Evolutionary conservation across 2,888 invertebrate species (phyloP).

Genomic region (Epirrita christyi): DNA sequence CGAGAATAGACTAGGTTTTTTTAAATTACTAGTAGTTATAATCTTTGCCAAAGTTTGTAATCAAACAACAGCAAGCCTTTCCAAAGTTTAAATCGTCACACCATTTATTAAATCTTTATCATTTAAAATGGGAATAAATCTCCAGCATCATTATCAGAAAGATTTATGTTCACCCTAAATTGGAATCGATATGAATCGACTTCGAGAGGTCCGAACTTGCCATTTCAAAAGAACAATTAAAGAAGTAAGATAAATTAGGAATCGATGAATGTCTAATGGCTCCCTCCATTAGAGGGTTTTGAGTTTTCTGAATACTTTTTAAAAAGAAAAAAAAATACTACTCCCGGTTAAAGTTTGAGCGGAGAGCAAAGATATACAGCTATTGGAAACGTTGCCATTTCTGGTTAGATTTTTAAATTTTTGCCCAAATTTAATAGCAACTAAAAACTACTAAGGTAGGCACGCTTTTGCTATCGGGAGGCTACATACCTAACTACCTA

Average conservation of each 20-base stretch:
- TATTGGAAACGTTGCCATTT: conserved; percentile 33
- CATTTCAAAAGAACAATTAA: conserved; percentile 73
- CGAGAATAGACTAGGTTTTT: no score
- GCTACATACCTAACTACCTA: no score
- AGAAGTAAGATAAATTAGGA: conserved; percentile 78
- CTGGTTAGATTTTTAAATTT: neutral
- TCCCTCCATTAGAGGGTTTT: conserved; percentile 77
- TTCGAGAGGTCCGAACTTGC: conserved; percentile 57
- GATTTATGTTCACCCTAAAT: conserved; percentile 65
- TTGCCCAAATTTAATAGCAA: no score
- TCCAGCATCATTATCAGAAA: conserved; percentile 46
- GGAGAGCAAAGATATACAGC: conserved; percentile 46
- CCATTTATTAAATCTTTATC: conserved; percentile 22
- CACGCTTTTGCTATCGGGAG: no score
- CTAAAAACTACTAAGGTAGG: no score
- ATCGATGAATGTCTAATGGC: conserved; percentile 82
- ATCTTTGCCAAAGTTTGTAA: no score
- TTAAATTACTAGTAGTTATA: no score
- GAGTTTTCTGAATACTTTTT: conserved; percentile 67
- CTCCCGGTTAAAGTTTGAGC: conserved; percentile 66
- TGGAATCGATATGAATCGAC: conserved; percentile 60
- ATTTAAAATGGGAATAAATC: conserved; percentile 46
- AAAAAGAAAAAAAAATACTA: conserved; percentile 70
- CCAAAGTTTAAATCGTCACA: conserved; percentile 12
- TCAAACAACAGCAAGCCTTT: no score